Conservation (phyloP, 2,797 vertebrate species). For the Hydrophis major region DNA sequence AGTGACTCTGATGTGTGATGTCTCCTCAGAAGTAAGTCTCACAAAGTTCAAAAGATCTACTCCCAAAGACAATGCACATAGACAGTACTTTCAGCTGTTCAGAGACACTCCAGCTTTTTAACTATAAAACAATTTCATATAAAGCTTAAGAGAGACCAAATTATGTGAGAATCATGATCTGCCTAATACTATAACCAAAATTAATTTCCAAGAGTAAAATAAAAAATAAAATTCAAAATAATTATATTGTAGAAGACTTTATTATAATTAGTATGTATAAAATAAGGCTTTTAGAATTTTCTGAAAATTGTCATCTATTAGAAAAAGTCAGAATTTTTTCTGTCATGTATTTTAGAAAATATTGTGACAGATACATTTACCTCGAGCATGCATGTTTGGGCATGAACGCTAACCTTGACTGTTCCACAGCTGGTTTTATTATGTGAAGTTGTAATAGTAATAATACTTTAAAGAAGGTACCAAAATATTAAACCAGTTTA, state of each 20-base stretch:
- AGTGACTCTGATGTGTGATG: neutral
- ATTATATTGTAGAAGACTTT: neutral
- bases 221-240: neutral
- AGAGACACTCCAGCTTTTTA: neutral
- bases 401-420: neutral
- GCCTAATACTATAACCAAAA: neutral
- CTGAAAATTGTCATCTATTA: neutral
- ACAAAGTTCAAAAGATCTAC: neutral
- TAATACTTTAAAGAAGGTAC: neutral
- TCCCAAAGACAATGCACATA: neutral
- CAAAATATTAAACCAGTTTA: constrained; percentile 34
- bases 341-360: neutral
- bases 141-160: neutral
- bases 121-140: neutral
- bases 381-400: neutral
- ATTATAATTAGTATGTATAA: neutral
- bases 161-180: neutral
- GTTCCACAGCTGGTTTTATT: neutral
- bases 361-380: neutral
- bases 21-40: neutral
- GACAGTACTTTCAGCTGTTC: neutral
- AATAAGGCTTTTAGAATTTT: neutral
- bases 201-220: neutral
- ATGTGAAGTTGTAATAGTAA: neutral
- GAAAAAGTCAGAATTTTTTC: neutral